Evolutionary conservation across 2,797 vertebrate species (phyloP), one percentile per base, ranked within the genome.

Genomic region (Lutjanus argentimaculatus): DNA sequence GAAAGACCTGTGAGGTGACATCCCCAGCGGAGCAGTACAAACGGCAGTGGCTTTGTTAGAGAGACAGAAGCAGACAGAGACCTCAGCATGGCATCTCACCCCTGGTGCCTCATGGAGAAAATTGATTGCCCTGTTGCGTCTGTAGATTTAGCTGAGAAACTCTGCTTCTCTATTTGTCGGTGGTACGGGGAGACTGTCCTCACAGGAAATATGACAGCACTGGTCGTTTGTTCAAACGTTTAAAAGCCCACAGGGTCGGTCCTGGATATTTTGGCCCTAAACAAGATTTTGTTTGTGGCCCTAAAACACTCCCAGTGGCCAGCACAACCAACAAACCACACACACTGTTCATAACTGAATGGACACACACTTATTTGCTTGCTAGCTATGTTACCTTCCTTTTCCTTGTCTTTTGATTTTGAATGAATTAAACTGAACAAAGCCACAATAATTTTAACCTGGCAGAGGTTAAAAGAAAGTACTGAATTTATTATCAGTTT

Each of bases 1-100:
- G 70, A 72, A 53, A 71, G 72, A 76, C 67, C 72, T 51, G 57
- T 25, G 62, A 86, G 77, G 84, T 82, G 83, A 85, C 75, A 75
- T 87, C 75, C 73, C 72, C 64, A 68, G 65, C 57, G 63, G 66
- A 84, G 83, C 82, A 72, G 77, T 80, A 89, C 79, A 79, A 86
- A 83, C 49, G 7, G 52, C 40, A 17, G 48, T 65, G 82, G 45
- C 72, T 87, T 83, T 87, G 80, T 88, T 59, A 52, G 79, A 53
- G 70, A 87, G 75, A 80, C n/a, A 43, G 75, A 82, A 49, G 53
- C 79, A 86, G 87, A 86, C 80, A 74, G 72, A 85, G 69, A 87
- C 77, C 83, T 80, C 88, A 79, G 88, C 78, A 8, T 62, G 81
- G 45, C 61, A 49, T 59, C 85, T 73, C 77, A 67, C 46, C 61